Base-by-base conservation (phyloP, 2,113 vertebrate genomes). In the Petromus typicus region DNA sequence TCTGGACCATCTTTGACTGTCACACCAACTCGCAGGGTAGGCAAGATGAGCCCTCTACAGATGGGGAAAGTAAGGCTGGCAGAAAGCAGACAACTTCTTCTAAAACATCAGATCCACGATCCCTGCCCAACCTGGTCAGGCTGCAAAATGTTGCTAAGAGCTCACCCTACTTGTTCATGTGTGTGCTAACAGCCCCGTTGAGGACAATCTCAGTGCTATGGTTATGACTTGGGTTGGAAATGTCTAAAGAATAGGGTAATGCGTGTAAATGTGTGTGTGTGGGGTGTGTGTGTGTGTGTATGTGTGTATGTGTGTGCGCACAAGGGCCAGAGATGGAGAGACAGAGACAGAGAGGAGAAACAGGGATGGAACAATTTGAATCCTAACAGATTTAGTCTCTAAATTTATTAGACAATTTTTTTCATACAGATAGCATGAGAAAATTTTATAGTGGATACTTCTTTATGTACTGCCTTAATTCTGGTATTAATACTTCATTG, bases 401-500 rank as follows among this genome's bases (percentile, higher is more conserved):
- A 25, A 4, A 61, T 75, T 96, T 69, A 80, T 92, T 90, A 48
- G 56, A 82, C 43, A 78, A 40, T 12, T 78, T 90, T 40, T 84
- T 45, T 80, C 43, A 66, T 56, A 45, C 0, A 22, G 37, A 86
- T 3, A 89, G 37, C 69, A 84, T 63, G 20, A 86, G 63, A 64
- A 45, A 27, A 61, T 23, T 56, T 45, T 84, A 37, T 30, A 11
- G 61, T 56, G 75, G 86, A 45, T 8, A 43, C 43, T n/a, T 23
- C 7, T 89, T 34, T 66, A n/a, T 3, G 51, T 56, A 61, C 23
- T 34, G n/a, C 30, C 27, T 82, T 48, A 4, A 64, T 56, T 48
- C 84, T 95, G n/a, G n/a, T 20, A 66, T 89, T 79, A 89, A 69
- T 82, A 91, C 64, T 93, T 84, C 93, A n/a, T 14, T 76, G 40